Evolutionary conservation across 2,888 invertebrate genomes (phyloP), one percentile per base, ranked within the genome.

Genomic region (Agrotis exclamationis): DNA sequence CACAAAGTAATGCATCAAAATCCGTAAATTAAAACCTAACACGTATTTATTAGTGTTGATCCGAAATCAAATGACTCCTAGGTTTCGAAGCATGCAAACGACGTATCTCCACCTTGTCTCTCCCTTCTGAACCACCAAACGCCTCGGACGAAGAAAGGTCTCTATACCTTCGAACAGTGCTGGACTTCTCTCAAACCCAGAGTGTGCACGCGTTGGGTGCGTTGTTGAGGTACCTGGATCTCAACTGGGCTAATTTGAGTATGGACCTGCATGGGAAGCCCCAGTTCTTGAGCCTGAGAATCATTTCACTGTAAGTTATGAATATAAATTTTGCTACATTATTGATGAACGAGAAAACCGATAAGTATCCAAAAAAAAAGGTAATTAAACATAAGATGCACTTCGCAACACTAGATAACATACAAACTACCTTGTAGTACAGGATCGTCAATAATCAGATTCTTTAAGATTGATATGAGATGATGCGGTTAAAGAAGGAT

Each of bases 141-240:
- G 93, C 96, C 45, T 93, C 94, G 0, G 96, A 96, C 18, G 95
- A 95, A 16, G 97, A 97, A 74, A 96, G 97, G 62, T 91, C 93
- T 3, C 86, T 97, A 20, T 97, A 97, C 87, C 94, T 98, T 0
- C 96, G 97, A 66, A 97, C 97, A 0, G 90, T 97, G 1, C 88
- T 98, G 1, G 97, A 98, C 90, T 97, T 97, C 87, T 96, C 96
- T 54, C 96, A 97, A 76, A 96, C 95, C 9, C 95, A 97, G 64
- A 97, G 97, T 73, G 96, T 98, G 5, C 97, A 98, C 86, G 97
- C 98, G 0, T 90, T 97, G 4, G 98, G 98, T 6, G 97, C 97
- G 0, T 92, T 98, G 53, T 91, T 98, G 24, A 97, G 97, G 85
- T 98, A 97, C 89, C 87, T 98, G 48, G 98, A 98, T 80, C 96